These are phyloP conservation scores for Amblyornis subalaris DNA, from an alignment of 2,113 vertebrate genomes.

Conservation along the genomic window DNA sequence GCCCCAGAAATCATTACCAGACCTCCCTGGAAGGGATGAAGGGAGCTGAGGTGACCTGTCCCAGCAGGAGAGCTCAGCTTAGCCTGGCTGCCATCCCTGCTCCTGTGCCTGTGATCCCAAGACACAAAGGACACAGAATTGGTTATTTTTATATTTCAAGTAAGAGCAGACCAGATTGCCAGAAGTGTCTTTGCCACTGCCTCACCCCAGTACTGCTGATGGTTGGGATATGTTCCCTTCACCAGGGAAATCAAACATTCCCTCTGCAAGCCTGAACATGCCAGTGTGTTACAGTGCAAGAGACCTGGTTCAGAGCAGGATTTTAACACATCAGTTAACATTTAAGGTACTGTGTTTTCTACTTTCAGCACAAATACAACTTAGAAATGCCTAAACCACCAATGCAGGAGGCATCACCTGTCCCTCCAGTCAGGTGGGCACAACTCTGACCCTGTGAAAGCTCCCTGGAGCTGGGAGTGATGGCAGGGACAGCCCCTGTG, in stretches of 20 bases:
- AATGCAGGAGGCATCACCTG: no score
- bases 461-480: background rate
- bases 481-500: background rate
- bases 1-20: background rate
- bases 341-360: accelerated
- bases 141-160: background rate
- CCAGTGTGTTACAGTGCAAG: background rate
- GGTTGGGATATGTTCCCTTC: background rate
- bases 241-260: background rate
- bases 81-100: background rate
- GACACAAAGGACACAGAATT: background rate
- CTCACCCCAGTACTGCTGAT: background rate
- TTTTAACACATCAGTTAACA: background rate
- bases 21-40: background rate
- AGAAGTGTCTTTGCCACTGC: background rate
- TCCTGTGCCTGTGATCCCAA: background rate
- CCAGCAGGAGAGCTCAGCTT: background rate
- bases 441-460: accelerated
- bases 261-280: background rate
- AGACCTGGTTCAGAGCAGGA: background rate
- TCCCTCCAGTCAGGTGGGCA: background rate
- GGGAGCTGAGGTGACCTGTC: background rate
- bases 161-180: background rate
- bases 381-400: background rate
- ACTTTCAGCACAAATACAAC: background rate